Evolutionary conservation across 1,140 invertebrate species (phyloP).

Genomic region (Mercenaria mercenaria): DNA sequence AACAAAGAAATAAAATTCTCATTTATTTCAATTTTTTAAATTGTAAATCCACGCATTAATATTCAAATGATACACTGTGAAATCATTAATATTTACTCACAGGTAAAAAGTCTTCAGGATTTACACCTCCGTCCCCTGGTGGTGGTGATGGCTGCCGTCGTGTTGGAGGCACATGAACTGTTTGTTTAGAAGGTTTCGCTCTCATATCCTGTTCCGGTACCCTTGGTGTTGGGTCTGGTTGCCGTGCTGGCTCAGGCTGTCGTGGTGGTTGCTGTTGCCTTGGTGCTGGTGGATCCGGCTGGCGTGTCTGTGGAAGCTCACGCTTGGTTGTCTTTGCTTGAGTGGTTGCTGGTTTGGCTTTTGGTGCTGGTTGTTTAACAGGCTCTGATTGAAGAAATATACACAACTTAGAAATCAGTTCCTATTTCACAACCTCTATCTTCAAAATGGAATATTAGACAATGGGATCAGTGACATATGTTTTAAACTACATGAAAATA

Average conservation of each 20-base stretch:
- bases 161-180: constrained; percentile 17
- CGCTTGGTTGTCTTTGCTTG: background rate
- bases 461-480: background rate
- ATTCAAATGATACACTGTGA: too few relatives aligned
- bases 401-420: background rate
- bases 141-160: constrained; percentile 28
- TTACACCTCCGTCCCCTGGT: constrained; percentile 23
- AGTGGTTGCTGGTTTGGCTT: background rate
- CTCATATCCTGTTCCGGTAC: constrained; percentile 19
- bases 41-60: too few relatives aligned
- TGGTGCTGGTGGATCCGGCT: constrained; percentile 26
- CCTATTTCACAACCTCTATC: background rate
- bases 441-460: background rate
- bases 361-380: constrained; percentile 18
- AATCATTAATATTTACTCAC: too few relatives aligned
- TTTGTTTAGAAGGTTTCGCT: constrained; percentile 14
- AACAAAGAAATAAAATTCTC: too few relatives aligned
- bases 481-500: background rate
- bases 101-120: constrained; percentile 69
- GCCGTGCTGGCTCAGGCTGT: constrained; percentile 12
- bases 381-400: constrained; percentile 57
- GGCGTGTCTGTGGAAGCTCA: constrained; percentile 28
- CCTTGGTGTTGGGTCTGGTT: constrained; percentile 51
- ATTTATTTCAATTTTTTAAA: too few relatives aligned
- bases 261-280: background rate